Conservation (phyloP, 2,888 invertebrate species). For the Ptychoptera albimana region DNA sequence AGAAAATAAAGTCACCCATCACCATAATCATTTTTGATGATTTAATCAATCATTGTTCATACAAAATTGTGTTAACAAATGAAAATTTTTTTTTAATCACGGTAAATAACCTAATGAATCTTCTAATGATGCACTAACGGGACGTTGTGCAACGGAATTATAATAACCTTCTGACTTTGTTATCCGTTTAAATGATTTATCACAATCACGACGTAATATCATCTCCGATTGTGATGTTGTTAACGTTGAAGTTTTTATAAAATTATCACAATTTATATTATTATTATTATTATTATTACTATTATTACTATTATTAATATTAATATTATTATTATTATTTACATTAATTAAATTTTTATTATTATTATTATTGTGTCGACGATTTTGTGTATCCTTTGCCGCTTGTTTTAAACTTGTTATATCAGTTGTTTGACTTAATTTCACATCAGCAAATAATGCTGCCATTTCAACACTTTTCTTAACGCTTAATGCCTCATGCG, state of each 20-base stretch:
- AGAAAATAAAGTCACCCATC: no score
- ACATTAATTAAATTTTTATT: slow-evolving; percentile 4
- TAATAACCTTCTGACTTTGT: slow-evolving; percentile 14
- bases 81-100: slow-evolving; percentile 24
- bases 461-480: slow-evolving; percentile 83
- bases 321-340: slow-evolving; percentile 1
- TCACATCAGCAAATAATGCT: slow-evolving; percentile 65
- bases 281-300: slow-evolving; percentile 2
- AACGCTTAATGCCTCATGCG: slow-evolving; percentile 60
- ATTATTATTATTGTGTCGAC: slow-evolving; percentile 7
- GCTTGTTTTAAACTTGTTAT: slow-evolving; percentile 33
- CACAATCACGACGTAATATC: slow-evolving; percentile 2
- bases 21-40: no score
- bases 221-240: slow-evolving; percentile 2
- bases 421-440: slow-evolving; percentile 53
- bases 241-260: slow-evolving; percentile 3
- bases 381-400: slow-evolving; percentile 10
- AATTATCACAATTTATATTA: slow-evolving; percentile 4
- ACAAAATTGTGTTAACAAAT: no score
- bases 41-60: no score
- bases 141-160: slow-evolving; percentile 17
- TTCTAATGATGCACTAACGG: slow-evolving; percentile 30
- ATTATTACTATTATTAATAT: neutral
- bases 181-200: neutral
- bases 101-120: slow-evolving; percentile 33